Percentiles rank a stretch among this genome's conserved stretches.
phyloP scores from a whole-genome alignment of 2,797 vertebrate genomes.

The Kryptopterus vitreolus region DNA sequence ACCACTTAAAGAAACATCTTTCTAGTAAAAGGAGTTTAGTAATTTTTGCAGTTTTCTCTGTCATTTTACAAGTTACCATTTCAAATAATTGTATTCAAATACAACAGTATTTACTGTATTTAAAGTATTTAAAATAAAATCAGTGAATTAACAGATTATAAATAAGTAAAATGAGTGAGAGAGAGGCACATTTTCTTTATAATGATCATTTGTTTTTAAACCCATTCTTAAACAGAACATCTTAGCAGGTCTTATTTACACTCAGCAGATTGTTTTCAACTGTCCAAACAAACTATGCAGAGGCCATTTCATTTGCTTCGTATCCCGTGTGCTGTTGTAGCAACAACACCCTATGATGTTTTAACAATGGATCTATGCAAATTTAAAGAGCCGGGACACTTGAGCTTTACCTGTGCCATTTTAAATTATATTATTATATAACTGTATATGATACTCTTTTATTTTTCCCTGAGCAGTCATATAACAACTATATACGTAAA shows the following conservation, averaged over 20 bases:
- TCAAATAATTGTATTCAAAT: not conserved
- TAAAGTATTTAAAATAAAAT: not conserved
- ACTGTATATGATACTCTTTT: not conserved
- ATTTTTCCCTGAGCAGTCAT: not conserved
- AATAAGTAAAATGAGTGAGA: too few species aligned
- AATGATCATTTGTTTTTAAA: not conserved
- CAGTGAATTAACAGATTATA: not conserved
- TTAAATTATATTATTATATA: not conserved
- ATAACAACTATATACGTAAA: not conserved
- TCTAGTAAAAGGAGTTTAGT: not conserved
- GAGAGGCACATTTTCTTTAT: not conserved
- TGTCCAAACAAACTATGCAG: not conserved
- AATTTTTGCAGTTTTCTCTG: not conserved
- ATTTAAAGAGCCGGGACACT: conserved; percentile 2
- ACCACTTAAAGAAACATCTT: not conserved
- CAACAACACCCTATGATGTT: not conserved
- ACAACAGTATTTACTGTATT: not conserved
- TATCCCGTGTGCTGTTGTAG: not conserved
- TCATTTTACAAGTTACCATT: too few species aligned
- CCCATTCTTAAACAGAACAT: not conserved
- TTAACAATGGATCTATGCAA: not conserved
- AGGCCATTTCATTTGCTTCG: not conserved
- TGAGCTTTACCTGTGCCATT: not conserved
- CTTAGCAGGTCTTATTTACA: not conserved
- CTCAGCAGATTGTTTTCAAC: not conserved